phyloP scores from a whole-genome alignment of 2,888 invertebrate species.

The Allacma fusca region DNA sequence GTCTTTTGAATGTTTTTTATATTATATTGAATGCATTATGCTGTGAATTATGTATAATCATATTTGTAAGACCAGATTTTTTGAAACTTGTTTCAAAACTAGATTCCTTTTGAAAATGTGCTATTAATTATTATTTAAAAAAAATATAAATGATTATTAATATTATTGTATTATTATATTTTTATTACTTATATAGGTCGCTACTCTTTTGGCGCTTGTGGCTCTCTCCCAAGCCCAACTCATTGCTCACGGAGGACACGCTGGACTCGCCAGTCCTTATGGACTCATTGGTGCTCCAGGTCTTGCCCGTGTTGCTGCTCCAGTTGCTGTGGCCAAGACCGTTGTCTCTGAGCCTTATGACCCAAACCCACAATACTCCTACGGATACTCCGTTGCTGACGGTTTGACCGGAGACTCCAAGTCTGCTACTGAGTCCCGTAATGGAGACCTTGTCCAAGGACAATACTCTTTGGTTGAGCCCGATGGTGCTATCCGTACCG shows the following conservation, averaged over 20 bases:
- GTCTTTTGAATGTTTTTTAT: too few relatives aligned
- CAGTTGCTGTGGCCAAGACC: conserved; percentile 20
- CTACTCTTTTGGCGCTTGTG: conserved; percentile 30
- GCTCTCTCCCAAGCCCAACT: conserved; percentile 38
- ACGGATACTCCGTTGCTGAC: conserved; percentile 46
- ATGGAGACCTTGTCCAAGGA: conserved; percentile 40
- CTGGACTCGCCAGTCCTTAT: conserved; percentile 6
- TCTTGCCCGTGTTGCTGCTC: too few relatives aligned
- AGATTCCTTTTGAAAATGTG: too few relatives aligned
- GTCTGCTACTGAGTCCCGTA: conserved; percentile 27
- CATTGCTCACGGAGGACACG: not conserved
- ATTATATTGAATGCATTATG: too few relatives aligned
- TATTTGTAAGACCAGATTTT: too few relatives aligned
- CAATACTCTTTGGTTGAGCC: conserved; percentile 48
- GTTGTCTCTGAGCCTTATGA: conserved; percentile 46
- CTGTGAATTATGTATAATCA: too few relatives aligned
- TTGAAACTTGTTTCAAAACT: too few relatives aligned
- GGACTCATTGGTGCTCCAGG: too few relatives aligned
- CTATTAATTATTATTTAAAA: too few relatives aligned
- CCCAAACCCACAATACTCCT: conserved; percentile 52
- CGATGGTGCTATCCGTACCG: conserved; percentile 47
- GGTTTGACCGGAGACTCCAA: conserved; percentile 51
- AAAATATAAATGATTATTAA: too few relatives aligned
- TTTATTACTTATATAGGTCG: conserved; percentile 27
- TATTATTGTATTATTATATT: too few relatives aligned